These are phyloP conservation scores for Drosophila oshimai DNA, from an alignment of 1,140 invertebrate genomes.

Conservation along the genomic window DNA sequence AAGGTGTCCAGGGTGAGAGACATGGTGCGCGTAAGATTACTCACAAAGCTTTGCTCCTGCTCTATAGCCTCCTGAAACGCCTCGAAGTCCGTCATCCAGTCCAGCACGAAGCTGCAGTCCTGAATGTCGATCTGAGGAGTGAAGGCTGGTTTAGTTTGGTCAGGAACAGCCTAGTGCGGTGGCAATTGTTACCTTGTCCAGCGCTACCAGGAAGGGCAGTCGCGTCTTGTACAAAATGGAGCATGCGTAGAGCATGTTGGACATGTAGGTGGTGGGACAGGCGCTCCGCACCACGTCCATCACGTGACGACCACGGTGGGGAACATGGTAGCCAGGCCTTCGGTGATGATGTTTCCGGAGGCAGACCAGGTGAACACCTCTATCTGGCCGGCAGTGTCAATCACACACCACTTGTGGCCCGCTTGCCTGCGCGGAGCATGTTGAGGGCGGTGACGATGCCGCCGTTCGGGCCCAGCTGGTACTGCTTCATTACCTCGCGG, in stretches of 20 bases:
- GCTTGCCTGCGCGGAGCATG: constrained; percentile 92
- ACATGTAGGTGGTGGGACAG: constrained; percentile 99
- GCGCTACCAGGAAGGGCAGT: constrained; percentile 96
- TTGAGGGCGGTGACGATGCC: constrained; percentile 99
- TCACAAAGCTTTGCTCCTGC: constrained; percentile 90
- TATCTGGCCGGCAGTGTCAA: constrained; percentile 99
- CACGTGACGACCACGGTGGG: constrained; percentile 97
- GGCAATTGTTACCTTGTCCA: constrained; percentile 99
- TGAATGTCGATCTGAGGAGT: constrained; percentile 92
- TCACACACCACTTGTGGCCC: constrained; percentile 91
- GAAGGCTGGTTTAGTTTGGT: no score
- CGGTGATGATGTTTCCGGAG: constrained; percentile 98
- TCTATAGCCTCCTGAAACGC: constrained; percentile 95
- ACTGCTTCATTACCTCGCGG: constrained; percentile 99
- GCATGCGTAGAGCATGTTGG: constrained; percentile 99
- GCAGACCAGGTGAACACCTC: constrained; percentile 99
- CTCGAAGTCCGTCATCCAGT: constrained; percentile 99
- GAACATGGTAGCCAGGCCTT: constrained; percentile 94
- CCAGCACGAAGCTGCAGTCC: constrained; percentile 93
- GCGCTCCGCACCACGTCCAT: constrained; percentile 96
- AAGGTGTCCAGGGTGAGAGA: constrained; percentile 97
- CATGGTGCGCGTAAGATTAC: constrained; percentile 96
- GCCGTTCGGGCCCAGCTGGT: constrained; percentile 97
- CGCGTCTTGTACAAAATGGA: constrained; percentile 99
- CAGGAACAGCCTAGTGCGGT: no score